A percentile compares a stretch with the other conserved stretches of the same genome.
Evolutionary conservation across 2,113 vertebrate genomes (phyloP).

Genomic region (Sylvia atricapilla): DNA sequence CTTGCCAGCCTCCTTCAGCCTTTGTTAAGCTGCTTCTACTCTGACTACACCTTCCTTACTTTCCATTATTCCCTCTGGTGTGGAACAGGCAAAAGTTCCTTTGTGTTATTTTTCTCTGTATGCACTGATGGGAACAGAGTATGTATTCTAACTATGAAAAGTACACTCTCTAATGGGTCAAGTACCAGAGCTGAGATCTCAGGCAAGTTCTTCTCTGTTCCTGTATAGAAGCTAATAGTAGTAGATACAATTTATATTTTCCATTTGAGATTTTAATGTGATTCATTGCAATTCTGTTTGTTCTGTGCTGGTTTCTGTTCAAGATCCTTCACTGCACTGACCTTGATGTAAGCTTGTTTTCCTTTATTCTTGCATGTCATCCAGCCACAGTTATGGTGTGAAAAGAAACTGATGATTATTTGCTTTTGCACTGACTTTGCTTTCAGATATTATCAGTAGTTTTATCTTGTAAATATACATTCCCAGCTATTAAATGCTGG

Average conservation of each 20-base stretch:
- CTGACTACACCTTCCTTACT: neutral
- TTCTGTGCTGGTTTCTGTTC: neutral
- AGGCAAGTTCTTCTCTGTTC: neutral
- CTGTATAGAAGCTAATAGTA: neutral
- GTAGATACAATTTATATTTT: neutral
- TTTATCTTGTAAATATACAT: constrained; percentile 12
- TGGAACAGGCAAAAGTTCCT: neutral
- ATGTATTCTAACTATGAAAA: neutral
- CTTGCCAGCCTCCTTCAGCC: neutral
- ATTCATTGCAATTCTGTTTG: neutral
- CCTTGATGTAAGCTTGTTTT: neutral
- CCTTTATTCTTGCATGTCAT: neutral
- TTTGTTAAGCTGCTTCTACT: neutral
- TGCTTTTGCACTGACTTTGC: neutral
- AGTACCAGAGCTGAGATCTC: neutral
- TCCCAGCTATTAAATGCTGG: constrained; percentile 22
- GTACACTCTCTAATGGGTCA: neutral
- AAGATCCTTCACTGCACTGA: neutral
- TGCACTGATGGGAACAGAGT: fast-evolving
- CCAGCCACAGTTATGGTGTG: neutral
- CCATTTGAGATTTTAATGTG: neutral
- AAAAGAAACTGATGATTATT: neutral
- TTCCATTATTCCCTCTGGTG: neutral
- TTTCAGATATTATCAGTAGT: neutral
- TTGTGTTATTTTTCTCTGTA: neutral